Evolutionary conservation across 2,113 vertebrate genomes (phyloP), one percentile per base, ranked within the genome.

Genomic region (Mormyrus lacerda): DNA sequence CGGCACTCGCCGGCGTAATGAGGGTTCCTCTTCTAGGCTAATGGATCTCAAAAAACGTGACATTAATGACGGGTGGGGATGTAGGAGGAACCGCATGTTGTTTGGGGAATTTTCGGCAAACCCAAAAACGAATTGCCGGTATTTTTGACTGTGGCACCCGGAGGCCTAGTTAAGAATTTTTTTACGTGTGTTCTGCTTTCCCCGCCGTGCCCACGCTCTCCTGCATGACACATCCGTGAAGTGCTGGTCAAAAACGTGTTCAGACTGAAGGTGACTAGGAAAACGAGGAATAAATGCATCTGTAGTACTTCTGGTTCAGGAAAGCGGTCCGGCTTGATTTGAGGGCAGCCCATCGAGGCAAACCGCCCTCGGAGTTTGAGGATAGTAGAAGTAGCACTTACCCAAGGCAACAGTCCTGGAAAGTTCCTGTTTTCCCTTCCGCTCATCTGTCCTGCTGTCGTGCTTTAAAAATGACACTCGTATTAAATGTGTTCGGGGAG

Each of bases 31-130:
- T 83, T 51, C 55, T 89, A 83, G 45, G 24, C 85, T 47, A 84
- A 89, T 53, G 42, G 35, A 27, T 61, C 51, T 42, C 73, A 79
- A 79, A 79, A 79, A 69, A 79, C 73, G 73, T 79, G 73, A 79
- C 73, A 79, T 79, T 79, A 79, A 79, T 19, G 35, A 79, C 13
- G 31, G 31, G 73, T 17, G 73, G 73, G 35, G 6, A 13, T 17
- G 15, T 42, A 79, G 35, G 31, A 79, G 73, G 73, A 42, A 42
- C 35, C 35, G 0, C 1, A 21, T 24, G 35, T 55, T 88, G 19
- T 76, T 44, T 17, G 55, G 39, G 87, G 53, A 24, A 19, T 84
- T 45, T 10, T 84, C 42, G 39, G 82, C 82, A 47, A 84, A 47
- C 44, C 42, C 44, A 7, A 79, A 79, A 79, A 47, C 19, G 82